Percentiles rank a stretch among this genome's conserved stretches.
These are phyloP conservation scores for Furnarius figulus DNA, from an alignment of 2,113 vertebrate species.

Conservation along the genomic window DNA sequence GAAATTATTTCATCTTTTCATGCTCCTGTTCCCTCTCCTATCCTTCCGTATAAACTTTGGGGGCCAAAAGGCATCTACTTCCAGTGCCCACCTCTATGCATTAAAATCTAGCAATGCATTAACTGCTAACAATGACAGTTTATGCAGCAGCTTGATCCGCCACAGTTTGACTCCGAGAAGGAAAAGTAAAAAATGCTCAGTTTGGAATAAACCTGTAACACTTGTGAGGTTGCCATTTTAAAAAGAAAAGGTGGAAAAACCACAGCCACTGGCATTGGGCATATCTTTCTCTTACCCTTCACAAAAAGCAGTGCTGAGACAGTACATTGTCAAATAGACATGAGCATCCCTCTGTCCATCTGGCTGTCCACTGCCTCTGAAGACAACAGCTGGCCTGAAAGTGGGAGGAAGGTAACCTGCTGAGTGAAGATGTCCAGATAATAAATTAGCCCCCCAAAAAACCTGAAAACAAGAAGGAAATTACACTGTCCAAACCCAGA, in stretches of 20 bases:
- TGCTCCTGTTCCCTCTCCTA: not conserved
- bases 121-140: not conserved
- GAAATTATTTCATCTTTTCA: not conserved
- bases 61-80: not conserved
- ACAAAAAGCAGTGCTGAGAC: not conserved
- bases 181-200: not conserved
- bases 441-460: not conserved
- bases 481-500: not conserved
- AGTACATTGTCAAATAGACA: accelerated
- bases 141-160: not conserved
- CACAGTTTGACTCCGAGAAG: not conserved
- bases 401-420: not conserved
- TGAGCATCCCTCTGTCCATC: not conserved
- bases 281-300: not conserved
- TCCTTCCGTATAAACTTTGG: not conserved
- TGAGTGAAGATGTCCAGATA: not conserved
- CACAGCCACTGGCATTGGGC: not conserved
- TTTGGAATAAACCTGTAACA: not conserved
- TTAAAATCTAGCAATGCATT: not conserved
- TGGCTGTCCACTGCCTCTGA: not conserved
- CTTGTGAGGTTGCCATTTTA: not conserved
- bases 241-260: not conserved
- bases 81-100: not conserved
- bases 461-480: not conserved
- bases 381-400: not conserved